phyloP scores from a whole-genome alignment of 1,140 invertebrate species.

The Acromyrmex heyeri region DNA sequence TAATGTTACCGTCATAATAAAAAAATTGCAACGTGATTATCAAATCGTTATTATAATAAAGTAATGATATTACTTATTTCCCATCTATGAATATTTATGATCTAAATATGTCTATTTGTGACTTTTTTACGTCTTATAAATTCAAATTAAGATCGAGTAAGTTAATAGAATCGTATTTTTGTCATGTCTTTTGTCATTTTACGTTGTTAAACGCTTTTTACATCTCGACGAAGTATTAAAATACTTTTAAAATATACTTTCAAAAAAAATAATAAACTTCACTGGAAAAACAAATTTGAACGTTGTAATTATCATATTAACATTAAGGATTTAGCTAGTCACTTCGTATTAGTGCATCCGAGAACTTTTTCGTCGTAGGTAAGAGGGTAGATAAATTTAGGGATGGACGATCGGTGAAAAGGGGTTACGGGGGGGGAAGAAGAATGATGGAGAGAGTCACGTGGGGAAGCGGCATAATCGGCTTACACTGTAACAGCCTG shows the following conservation, averaged over 20 bases:
- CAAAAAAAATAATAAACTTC: background rate
- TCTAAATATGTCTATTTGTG: background rate
- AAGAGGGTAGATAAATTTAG: background rate
- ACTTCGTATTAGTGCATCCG: background rate
- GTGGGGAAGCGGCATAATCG: conserved; percentile 69
- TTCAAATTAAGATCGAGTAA: background rate
- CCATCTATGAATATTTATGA: background rate
- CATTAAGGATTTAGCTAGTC: conserved; percentile 5
- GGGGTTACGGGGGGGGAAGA: conserved; percentile 5
- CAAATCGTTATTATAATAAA: no score
- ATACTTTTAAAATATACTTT: background rate
- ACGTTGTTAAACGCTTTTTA: background rate
- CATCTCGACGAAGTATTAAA: background rate
- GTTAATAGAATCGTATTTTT: background rate
- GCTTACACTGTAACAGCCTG: conserved; percentile 74
- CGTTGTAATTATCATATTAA: conserved; percentile 29
- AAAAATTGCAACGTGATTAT: no score
- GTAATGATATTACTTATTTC: no score
- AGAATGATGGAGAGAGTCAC: conserved; percentile 41
- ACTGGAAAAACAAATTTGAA: conserved; percentile 6
- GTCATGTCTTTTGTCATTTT: background rate
- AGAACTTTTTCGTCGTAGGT: conserved; percentile 8
- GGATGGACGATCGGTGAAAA: conserved; percentile 1
- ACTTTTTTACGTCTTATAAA: background rate
- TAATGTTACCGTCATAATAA: no score